These are phyloP conservation scores for Halesus radiatus DNA, from an alignment of 1,140 invertebrate genomes.

Conservation along the genomic window DNA sequence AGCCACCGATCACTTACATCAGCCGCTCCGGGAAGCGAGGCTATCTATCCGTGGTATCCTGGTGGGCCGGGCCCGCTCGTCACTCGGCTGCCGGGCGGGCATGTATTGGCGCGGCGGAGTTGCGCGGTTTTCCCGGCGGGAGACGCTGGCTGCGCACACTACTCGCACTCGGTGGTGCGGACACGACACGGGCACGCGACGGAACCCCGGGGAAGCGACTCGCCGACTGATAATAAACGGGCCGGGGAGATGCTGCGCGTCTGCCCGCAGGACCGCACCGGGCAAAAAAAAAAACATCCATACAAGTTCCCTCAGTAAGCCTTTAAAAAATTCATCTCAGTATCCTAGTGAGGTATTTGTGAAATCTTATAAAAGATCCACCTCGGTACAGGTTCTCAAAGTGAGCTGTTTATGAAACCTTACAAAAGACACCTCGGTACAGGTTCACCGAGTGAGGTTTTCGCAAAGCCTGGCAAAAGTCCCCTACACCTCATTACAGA, in stretches of 20 bases:
- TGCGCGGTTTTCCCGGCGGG: conserved; percentile 13
- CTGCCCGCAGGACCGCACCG: conserved; percentile 4
- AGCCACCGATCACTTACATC: conserved; percentile 12
- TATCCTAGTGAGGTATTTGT: too few species aligned
- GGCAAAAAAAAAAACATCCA: too few species aligned
- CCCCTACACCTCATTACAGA: too few species aligned
- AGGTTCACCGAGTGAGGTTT: too few species aligned
- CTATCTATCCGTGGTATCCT: background rate
- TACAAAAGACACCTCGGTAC: too few species aligned
- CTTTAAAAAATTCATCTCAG: too few species aligned
- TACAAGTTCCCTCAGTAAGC: too few species aligned
- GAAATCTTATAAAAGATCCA: too few species aligned
- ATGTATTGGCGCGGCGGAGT: background rate
- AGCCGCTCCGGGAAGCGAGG: background rate
- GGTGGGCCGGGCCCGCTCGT: conserved; percentile 7
- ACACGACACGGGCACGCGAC: conserved; percentile 33
- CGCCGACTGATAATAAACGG: conserved; percentile 52
- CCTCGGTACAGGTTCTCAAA: too few species aligned
- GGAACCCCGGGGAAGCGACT: conserved; percentile 40
- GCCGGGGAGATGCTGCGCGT: conserved; percentile 22
- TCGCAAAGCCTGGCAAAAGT: too few species aligned
- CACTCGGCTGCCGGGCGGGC: background rate
- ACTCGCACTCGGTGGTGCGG: background rate
- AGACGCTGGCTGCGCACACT: conserved; percentile 34
- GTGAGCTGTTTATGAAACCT: too few species aligned